Conservation (phyloP, 2,113 vertebrate species). For the Fregetta grallaria region DNA sequence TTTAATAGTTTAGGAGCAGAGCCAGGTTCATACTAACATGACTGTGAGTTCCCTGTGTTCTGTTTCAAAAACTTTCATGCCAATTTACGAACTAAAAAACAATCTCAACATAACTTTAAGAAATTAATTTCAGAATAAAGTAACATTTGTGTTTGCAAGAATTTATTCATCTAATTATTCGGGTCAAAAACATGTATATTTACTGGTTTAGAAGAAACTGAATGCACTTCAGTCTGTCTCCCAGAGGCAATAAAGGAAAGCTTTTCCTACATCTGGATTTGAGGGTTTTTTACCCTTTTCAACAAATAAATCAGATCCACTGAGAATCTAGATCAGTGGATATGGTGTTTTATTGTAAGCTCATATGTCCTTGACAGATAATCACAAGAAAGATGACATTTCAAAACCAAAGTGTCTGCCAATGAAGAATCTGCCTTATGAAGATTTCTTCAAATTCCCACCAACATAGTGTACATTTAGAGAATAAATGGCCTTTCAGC, state of each 20-base stretch:
- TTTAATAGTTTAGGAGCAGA: not conserved
- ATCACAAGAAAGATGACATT: slow-evolving; percentile 15
- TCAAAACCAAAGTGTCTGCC: not conserved
- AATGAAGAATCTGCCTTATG: not conserved
- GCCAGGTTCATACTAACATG: not conserved
- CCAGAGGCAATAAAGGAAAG: not conserved
- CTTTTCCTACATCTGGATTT: not conserved
- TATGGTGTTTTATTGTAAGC: not conserved
- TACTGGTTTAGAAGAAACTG: not conserved
- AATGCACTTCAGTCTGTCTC: not conserved
- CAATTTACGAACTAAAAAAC: not conserved
- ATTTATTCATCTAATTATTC: not conserved
- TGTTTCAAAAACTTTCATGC: not conserved
- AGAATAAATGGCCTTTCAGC: not conserved
- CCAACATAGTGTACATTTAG: not conserved
- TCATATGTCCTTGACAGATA: not conserved
- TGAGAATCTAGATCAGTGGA: not conserved
- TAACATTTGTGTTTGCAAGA: not conserved
- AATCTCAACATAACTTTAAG: not conserved
- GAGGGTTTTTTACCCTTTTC: not conserved
- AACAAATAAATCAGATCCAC: slow-evolving; percentile 6
- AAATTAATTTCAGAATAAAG: not conserved
- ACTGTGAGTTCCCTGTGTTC: not conserved
- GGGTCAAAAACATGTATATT: not conserved
- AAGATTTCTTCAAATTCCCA: not conserved